phyloP scores from a whole-genome alignment of 2,888 invertebrate genomes.

The Neuroscelio doddi region DNA sequence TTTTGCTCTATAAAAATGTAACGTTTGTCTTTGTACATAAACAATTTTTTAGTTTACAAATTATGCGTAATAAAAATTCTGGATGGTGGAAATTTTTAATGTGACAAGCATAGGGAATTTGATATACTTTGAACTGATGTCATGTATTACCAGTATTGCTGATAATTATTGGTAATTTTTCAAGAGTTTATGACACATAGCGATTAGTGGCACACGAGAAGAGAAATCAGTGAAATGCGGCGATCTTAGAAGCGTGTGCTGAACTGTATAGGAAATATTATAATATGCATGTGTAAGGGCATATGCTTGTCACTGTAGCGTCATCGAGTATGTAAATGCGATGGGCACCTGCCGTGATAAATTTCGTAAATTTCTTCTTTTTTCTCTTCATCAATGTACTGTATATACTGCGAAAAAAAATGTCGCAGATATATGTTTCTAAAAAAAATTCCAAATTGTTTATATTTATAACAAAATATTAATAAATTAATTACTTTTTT shows the following conservation, averaged over 20 bases:
- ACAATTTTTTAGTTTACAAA: no score
- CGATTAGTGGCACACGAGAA: constrained; percentile 24
- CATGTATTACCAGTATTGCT: not conserved
- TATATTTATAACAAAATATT: no score
- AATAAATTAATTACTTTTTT: no score
- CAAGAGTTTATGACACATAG: constrained; percentile 17
- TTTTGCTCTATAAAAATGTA: no score
- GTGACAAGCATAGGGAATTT: no score
- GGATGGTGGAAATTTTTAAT: no score
- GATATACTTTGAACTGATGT: no score
- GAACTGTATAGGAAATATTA: constrained; percentile 29
- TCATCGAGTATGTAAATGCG: constrained; percentile 67
- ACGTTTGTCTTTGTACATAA: no score
- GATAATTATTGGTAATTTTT: constrained; percentile 12
- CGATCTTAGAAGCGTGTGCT: constrained; percentile 24
- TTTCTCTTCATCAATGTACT: constrained; percentile 19
- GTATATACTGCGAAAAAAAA: not conserved
- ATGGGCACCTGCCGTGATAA: constrained; percentile 68
- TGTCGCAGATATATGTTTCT: no score
- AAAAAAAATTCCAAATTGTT: no score
- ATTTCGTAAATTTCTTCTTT: constrained; percentile 50
- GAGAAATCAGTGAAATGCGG: constrained; percentile 25
- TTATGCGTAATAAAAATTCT: no score
- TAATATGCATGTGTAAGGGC: constrained; percentile 37
- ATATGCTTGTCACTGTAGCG: constrained; percentile 54